Evolutionary conservation across 2,113 vertebrate genomes (phyloP), one percentile per base, ranked within the genome.

Genomic region (Xyrauchen texanus): DNA sequence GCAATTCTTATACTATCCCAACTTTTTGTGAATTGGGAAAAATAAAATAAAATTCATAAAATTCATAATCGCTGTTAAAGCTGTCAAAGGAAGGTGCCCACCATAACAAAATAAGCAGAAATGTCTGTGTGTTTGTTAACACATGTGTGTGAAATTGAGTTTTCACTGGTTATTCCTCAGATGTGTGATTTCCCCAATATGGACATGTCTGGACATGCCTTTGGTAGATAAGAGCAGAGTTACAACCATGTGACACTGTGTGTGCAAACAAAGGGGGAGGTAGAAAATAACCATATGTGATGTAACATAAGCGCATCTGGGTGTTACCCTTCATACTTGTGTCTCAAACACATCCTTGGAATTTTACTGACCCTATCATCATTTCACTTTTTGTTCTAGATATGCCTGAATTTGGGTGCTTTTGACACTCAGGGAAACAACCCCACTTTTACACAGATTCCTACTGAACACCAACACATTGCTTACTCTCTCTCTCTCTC

Each of bases 181-280:
- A 63, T 72, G 61, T 74, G 65, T 57, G 68, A 68, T 66, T 62
- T 15, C 3, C 11, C 46, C 67, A 45, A 66, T 11, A 69, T 21
- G 65, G 76, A 82, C 80, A 87, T 84, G 84, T 86, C 82, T 63
- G 45, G 82, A 82, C 86, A 86, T 86, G 88, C 77, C 83, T 64
- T 16, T 13, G 45, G 64, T 83, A 60, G 77, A 78, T 11, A 67
- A 65, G 15, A 77, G 63, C 78, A 44, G 71, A 76, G 80, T 77
- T 57, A 65, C 65, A 15, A 49, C 45, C 55, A 62, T 52, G 46
- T 69, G 15, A 62, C 66, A 42, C 9, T 15, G 8, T 13, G 16
- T 69, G 66, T 47, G 44, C 64, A 46, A 68, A 62, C 45, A 71
- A 57, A 74, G 65, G 8, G 4, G 6, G 57, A 12, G 44, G 21